Evolutionary conservation across 2,113 vertebrate species (phyloP).

Genomic region (Sigmodon hispidus): DNA sequence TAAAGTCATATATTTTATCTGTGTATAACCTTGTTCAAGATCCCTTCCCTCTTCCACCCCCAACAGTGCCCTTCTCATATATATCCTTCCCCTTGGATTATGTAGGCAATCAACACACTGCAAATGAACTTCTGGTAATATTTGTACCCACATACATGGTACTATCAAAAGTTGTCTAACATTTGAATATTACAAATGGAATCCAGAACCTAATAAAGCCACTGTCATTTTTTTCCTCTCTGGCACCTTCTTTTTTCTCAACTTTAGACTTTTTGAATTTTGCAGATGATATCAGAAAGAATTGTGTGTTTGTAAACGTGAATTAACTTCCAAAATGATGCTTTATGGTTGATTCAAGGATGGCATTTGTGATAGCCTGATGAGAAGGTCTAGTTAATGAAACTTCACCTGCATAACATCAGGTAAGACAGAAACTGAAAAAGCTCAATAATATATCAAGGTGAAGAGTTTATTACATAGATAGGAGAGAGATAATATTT

Average conservation of each 20-base stretch:
- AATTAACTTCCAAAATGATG: background rate
- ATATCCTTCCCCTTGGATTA: background rate
- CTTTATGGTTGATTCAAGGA: background rate
- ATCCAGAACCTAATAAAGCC: background rate
- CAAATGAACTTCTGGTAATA: background rate
- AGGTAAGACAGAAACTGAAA: background rate
- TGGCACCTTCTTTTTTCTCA: background rate
- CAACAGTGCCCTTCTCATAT: background rate
- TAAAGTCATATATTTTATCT: too few relatives aligned
- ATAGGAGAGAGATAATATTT: background rate
- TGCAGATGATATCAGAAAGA: background rate
- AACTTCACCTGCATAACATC: background rate
- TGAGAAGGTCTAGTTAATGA: background rate
- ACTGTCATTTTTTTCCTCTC: background rate
- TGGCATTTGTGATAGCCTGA: background rate
- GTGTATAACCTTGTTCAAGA: too few relatives aligned
- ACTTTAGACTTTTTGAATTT: background rate
- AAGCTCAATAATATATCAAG: background rate
- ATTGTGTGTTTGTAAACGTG: background rate
- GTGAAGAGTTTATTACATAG: background rate
- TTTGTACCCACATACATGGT: background rate
- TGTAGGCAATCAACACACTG: background rate
- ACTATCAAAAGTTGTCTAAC: background rate
- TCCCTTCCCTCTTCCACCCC: too few relatives aligned
- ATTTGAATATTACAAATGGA: slow-evolving; percentile 37